A percentile compares a stretch with the other conserved stretches of the same genome.
phyloP scores from a whole-genome alignment of 2,888 invertebrate species.

The Notodonta ziczac region DNA sequence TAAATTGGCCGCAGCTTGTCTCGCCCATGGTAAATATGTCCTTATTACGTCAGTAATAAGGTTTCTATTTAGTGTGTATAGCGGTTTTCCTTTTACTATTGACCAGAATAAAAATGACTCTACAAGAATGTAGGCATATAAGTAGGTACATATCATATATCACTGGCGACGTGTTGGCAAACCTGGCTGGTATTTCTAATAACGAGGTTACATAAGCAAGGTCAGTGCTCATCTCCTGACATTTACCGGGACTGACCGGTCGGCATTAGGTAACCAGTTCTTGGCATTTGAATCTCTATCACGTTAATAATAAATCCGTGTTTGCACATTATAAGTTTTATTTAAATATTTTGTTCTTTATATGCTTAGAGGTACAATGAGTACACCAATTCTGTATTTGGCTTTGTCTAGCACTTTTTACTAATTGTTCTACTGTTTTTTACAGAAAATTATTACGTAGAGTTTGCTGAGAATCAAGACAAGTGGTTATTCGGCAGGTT shows the following conservation, averaged over 20 bases:
- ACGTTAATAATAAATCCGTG: slow-evolving; percentile 27
- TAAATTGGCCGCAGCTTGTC: too few species aligned
- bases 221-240: slow-evolving; percentile 73
- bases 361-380: too few species aligned
- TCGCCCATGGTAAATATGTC: too few species aligned
- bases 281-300: slow-evolving; percentile 47
- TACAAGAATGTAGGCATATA: slow-evolving; percentile 24
- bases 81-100: slow-evolving; percentile 1
- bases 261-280: slow-evolving; percentile 71
- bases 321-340: slow-evolving; percentile 7
- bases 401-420: too few species aligned
- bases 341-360: background rate
- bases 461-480: too few species aligned
- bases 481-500: too few species aligned
- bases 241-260: slow-evolving; percentile 75
- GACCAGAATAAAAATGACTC: slow-evolving; percentile 10
- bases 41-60: too few species aligned
- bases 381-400: too few species aligned
- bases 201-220: slow-evolving; percentile 75
- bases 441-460: too few species aligned
- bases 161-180: slow-evolving; percentile 56
- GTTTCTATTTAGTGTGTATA: background rate
- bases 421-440: too few species aligned
- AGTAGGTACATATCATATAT: slow-evolving; percentile 32
- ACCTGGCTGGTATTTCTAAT: slow-evolving; percentile 68